Evolutionary conservation across 2,888 invertebrate genomes (phyloP).

Genomic region (Cephalotes varians): DNA sequence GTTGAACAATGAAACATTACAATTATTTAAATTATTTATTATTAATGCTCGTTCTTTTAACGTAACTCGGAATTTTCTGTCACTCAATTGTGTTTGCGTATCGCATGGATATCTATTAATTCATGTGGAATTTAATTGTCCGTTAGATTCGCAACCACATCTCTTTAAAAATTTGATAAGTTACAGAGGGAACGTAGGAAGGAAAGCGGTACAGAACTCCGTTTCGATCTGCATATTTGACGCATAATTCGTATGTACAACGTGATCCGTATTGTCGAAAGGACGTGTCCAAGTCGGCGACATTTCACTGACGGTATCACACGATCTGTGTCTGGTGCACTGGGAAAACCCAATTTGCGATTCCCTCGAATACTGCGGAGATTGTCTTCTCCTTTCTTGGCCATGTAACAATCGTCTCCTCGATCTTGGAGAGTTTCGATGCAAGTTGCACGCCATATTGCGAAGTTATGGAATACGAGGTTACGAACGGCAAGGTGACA

Average conservation of each 20-base stretch:
- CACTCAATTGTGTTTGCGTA: neutral
- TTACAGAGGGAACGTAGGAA: neutral
- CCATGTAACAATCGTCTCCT: conserved; percentile 32
- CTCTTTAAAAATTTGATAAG: neutral
- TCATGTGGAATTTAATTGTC: neutral
- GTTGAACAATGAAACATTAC: neutral
- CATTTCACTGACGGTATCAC: conserved; percentile 46
- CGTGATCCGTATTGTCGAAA: conserved; percentile 56
- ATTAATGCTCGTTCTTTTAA: neutral
- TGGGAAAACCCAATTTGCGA: conserved; percentile 56
- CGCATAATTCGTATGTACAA: conserved; percentile 54
- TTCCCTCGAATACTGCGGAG: conserved; percentile 51
- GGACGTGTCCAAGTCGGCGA: conserved; percentile 63
- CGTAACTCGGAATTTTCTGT: neutral
- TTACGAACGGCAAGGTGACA: conserved; percentile 51
- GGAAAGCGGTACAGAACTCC: conserved; percentile 36
- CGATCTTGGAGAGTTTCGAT: conserved; percentile 59
- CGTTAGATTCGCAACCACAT: neutral
- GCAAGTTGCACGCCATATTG: conserved; percentile 63
- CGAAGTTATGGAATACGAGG: conserved; percentile 42
- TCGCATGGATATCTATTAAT: neutral
- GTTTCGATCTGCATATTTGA: conserved; percentile 52
- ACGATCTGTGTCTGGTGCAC: conserved; percentile 12
- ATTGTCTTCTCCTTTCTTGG: conserved; percentile 45
- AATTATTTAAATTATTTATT: neutral